Evolutionary conservation across 2,113 vertebrate species (phyloP), one percentile per base, ranked within the genome.

Genomic region (Rana temporaria): DNA sequence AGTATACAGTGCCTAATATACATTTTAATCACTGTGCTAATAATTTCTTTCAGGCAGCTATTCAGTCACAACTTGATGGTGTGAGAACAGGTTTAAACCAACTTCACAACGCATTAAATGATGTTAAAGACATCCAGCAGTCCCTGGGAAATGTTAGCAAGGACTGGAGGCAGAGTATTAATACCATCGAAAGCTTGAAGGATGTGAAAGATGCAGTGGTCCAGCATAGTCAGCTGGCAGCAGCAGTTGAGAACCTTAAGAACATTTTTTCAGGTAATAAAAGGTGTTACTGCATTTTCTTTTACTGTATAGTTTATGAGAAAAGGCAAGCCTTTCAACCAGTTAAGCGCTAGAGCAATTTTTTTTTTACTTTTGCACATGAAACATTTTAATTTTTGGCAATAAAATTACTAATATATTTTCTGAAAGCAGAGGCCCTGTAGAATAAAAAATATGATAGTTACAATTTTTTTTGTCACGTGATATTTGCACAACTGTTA

Each of bases 161-260:
- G 85, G 98, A 99, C 91, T 99, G 98, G 98, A 93, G 96, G 74
- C 97, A 96, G 87, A 98, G 98, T 91, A 99, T 99, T 90, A 98
- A 95, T 90, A 98, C 98, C 60, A 97, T 99, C 0, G 97, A 98
- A 92, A 99, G 92, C 88, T 94, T 99, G 74, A 96, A 93, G 83
- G 97, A 98, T 1, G 98, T 99, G 75, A 99, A 99, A 84, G 98
- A 99, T 2, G 98, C 98, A 0, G 97, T 99, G 6, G 98, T 99
- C 4, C 97, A 98, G 84, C 98, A 99, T 85, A 99, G 98, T 84
- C 98, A 99, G 86, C 90, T 99, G 55, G 98, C 98, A 11, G 97
- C 97, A 0, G 98, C 98, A 5, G 98, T 99, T 85, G 98, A 99
- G 84, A 99, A 99, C 88, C 96, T 99, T 16, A 99, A 99, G 88